These are phyloP conservation scores for Psix sp. DNA, from an alignment of 1,140 invertebrate species.

Conservation along the genomic window DNA sequence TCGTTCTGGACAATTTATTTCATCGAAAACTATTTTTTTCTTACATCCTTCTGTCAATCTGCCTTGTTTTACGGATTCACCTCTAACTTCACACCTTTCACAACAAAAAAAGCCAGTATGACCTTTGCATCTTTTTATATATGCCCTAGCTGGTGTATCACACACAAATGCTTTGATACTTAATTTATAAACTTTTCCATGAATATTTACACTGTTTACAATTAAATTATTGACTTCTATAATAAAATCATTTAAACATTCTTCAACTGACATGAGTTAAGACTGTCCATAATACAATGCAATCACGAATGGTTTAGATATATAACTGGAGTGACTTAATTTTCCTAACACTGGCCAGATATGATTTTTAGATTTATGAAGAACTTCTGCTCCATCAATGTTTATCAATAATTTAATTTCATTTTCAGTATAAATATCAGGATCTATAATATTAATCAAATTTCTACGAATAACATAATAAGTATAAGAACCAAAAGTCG, in stretches of 20 bases:
- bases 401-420: background rate
- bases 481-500: conserved; percentile 7
- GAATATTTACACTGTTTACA: conserved; percentile 16
- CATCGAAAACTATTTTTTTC: conserved; percentile 12
- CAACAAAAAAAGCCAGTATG: conserved; percentile 8
- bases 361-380: conserved; percentile 11
- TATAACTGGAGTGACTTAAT: conserved; percentile 8
- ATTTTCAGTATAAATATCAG: conserved; percentile 30
- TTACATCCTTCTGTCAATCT: background rate
- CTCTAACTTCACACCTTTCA: conserved; percentile 19
- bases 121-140: conserved; percentile 23
- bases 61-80: conserved; percentile 4
- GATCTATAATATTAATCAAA: conserved; percentile 17
- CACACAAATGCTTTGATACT: conserved; percentile 1
- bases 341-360: conserved; percentile 31
- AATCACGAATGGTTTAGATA: conserved; percentile 29
- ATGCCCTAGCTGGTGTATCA: conserved; percentile 27
- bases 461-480: conserved; percentile 12
- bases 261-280: conserved; percentile 26
- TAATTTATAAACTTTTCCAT: conserved; percentile 12
- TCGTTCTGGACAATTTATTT: conserved; percentile 3
- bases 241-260: conserved; percentile 34
- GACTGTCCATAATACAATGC: conserved; percentile 34
- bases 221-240: conserved; percentile 20
- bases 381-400: conserved; percentile 31